A percentile compares a stretch with the other conserved stretches of the same genome.
These are phyloP conservation scores for Ochropacha duplaris DNA, from an alignment of 2,888 invertebrate genomes.

Conservation along the genomic window DNA sequence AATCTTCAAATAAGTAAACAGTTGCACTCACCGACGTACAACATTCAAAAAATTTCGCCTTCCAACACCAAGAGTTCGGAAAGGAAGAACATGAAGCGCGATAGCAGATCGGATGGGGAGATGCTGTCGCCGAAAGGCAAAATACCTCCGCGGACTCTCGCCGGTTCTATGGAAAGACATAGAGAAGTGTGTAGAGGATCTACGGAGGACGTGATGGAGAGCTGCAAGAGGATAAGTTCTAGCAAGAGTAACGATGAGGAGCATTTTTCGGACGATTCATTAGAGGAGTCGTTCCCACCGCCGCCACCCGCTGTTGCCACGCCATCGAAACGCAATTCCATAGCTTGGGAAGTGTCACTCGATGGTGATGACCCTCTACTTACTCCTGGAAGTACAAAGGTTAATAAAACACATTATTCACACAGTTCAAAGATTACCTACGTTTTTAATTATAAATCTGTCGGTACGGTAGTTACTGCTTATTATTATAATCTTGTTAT, in stretches of 20 bases:
- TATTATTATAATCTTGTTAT: too few relatives aligned
- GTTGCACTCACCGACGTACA: constrained; percentile 71
- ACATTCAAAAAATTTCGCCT: constrained; percentile 64
- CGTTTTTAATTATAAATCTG: too few relatives aligned
- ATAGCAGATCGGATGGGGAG: constrained; percentile 70
- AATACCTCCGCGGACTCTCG: constrained; percentile 87
- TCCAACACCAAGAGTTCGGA: constrained; percentile 66
- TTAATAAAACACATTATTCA: constrained; percentile 34
- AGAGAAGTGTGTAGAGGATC: constrained; percentile 89
- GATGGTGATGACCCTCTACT: constrained; percentile 87
- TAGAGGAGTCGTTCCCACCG: constrained; percentile 89
- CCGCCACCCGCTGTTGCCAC: constrained; percentile 81
- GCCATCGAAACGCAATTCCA: constrained; percentile 89
- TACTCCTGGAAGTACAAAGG: constrained; percentile 87
- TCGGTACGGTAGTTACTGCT: too few relatives aligned
- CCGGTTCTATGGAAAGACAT: constrained; percentile 89
- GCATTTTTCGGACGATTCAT: constrained; percentile 92
- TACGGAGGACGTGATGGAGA: constrained; percentile 72
- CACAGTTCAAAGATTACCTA: neutral
- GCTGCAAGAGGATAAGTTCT: constrained; percentile 59
- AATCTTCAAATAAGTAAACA: constrained; percentile 67
- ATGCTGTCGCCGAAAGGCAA: constrained; percentile 76
- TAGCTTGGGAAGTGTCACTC: constrained; percentile 94
- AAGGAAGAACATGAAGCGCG: constrained; percentile 62
- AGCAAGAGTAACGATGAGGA: constrained; percentile 72